phyloP scores from a whole-genome alignment of 1,140 invertebrate species.

The Hyles vespertilio region DNA sequence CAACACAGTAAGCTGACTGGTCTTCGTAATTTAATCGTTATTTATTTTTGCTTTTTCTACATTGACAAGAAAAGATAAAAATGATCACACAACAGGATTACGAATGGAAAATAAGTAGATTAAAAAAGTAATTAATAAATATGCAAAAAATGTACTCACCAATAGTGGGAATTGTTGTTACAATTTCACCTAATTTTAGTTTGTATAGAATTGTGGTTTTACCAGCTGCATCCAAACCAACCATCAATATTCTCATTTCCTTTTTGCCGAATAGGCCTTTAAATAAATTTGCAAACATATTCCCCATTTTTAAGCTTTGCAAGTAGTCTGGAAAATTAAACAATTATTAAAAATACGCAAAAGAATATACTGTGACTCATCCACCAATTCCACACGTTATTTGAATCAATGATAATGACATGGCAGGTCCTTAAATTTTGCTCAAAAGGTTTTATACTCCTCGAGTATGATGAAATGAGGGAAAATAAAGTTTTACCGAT shows the following conservation, averaged over 20 bases:
- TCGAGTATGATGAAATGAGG: not conserved
- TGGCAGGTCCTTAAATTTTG: constrained; percentile 59
- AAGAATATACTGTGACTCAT: constrained; percentile 57
- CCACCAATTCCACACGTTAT: constrained; percentile 57
- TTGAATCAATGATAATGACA: constrained; percentile 75
- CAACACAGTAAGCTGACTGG: too few relatives aligned
- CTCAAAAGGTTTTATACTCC: constrained; percentile 19
- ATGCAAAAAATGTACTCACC: constrained; percentile 79
- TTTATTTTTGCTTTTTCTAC: too few relatives aligned
- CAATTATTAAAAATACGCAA: constrained; percentile 43
- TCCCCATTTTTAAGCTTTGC: constrained; percentile 84
- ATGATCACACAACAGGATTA: too few relatives aligned
- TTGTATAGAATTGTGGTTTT: constrained; percentile 99
- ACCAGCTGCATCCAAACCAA: constrained; percentile 98
- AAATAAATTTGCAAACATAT: constrained; percentile 90
- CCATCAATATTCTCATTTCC: constrained; percentile 99
- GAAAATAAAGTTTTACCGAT: not conserved
- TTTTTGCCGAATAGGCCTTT: constrained; percentile 99
- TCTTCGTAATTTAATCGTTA: too few relatives aligned
- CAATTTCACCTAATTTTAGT: constrained; percentile 99
- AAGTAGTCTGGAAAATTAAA: constrained; percentile 71
- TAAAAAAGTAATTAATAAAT: too few relatives aligned
- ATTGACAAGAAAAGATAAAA: too few relatives aligned
- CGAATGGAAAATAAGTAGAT: too few relatives aligned
- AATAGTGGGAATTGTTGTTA: constrained; percentile 99